phyloP scores from a whole-genome alignment of 2,888 invertebrate genomes.

The Lamellibrachia satsuma region DNA sequence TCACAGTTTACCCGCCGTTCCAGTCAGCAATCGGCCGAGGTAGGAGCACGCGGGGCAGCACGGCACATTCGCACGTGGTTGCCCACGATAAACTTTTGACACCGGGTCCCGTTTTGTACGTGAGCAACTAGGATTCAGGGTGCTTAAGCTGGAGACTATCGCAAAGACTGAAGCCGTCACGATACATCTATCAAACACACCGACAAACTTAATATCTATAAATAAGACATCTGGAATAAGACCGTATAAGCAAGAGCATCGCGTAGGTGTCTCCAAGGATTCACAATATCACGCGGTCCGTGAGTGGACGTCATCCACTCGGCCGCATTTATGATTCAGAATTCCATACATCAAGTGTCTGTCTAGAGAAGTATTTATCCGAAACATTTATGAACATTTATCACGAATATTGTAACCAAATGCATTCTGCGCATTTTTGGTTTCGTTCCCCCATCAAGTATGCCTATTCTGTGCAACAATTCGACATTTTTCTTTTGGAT shows the following conservation, averaged over 20 bases:
- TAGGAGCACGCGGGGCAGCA: not conserved
- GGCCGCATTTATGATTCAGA: not conserved
- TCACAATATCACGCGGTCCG: not conserved
- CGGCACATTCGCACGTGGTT: not conserved
- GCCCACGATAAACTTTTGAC: not conserved
- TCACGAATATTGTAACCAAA: too few relatives aligned
- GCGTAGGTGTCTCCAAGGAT: not conserved
- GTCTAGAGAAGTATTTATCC: not conserved
- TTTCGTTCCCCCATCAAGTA: not conserved
- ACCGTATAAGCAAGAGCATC: not conserved
- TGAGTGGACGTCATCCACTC: not conserved
- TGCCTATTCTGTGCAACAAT: not conserved
- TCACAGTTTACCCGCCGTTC: not conserved
- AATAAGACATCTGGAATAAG: not conserved
- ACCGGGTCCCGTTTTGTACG: not conserved
- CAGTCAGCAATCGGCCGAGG: not conserved
- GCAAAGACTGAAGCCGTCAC: not conserved
- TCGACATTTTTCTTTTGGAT: not conserved
- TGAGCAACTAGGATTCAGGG: not conserved
- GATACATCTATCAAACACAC: not conserved
- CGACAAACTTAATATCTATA: not conserved
- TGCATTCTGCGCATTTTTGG: too few relatives aligned
- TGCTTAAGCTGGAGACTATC: not conserved
- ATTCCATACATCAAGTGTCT: not conserved
- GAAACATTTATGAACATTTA: too few relatives aligned